Evolutionary conservation across 1,140 invertebrate genomes (phyloP), one percentile per base, ranked within the genome.

Genomic region (Drosophila tristis): DNA sequence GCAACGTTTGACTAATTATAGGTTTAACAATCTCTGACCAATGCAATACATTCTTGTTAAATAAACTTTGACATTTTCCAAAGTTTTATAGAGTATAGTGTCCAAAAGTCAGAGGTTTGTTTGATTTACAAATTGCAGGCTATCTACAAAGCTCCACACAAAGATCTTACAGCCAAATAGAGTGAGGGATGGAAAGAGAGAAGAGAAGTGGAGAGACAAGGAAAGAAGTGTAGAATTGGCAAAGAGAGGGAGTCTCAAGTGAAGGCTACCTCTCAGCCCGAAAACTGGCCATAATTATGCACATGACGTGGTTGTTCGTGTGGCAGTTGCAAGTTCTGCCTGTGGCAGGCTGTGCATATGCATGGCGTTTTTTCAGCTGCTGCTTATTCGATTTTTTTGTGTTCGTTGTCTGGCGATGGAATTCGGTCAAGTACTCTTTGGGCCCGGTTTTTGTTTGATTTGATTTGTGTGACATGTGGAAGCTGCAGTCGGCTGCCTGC

Each of bases 401-500:
- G 31, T 11, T 39, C 11, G 11, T 70, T 57, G 67, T 70, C 65
- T 58, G 64, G 11, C 35, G 43, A 26, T 67, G 84, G 82, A 87
- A 87, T 87, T 87, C 82, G 82, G 82, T 87, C 82, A 87, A 87
- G 84, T 89, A 87, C 84, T 87, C 74, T 65, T 54, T 61, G 77
- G 50, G 25, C 55, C 56, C 55, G 35, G 11, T 5, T 82, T 77
- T 78, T 73, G 76, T 87, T 82, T 64, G 74, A 64, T 81, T 72
- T 86, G 82, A 86, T 82, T 87, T 89, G 82, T 87, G 82, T 82
- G 84, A 79, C 82, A 87, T 82, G 82, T 82, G 75, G 79, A 84
- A 84, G 79, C 82, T 79, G 84, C 82, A 59, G 62, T 35, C 31
- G 45, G 8, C 31, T 35, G 31, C 31, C 31, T 35, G 31, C 64